Percentiles rank a stretch among this genome's conserved stretches.
Evolutionary conservation across 2,797 vertebrate genomes (phyloP).

Genomic region (Rhynchonycteris naso): DNA sequence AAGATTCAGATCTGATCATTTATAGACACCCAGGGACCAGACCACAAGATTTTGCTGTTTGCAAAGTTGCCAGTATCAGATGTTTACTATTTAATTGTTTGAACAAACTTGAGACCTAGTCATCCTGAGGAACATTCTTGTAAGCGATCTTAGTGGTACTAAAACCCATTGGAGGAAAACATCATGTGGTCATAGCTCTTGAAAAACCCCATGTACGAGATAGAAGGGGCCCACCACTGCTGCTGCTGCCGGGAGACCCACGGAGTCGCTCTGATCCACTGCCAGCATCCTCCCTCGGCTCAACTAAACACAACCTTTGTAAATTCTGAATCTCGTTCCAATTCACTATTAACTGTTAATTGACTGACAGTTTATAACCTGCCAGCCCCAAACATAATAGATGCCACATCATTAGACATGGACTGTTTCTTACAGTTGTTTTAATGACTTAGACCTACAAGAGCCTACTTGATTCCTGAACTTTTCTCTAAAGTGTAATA

Average conservation of each 20-base stretch:
- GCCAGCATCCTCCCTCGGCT: constrained; percentile 62
- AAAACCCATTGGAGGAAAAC: neutral
- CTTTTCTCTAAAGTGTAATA: neutral
- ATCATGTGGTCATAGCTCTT: neutral
- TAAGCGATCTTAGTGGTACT: neutral
- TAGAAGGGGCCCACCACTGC: neutral
- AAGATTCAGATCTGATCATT: neutral
- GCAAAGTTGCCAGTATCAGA: neutral
- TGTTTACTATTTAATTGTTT: neutral
- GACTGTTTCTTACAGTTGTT: neutral
- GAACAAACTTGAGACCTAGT: neutral
- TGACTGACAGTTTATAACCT: constrained; percentile 3
- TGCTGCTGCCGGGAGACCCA: constrained; percentile 37
- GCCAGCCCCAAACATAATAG: neutral
- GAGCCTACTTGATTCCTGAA: neutral
- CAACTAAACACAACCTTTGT: constrained; percentile 42
- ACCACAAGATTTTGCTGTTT: neutral
- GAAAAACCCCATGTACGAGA: neutral
- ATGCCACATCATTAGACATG: neutral
- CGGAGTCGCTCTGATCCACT: constrained; percentile 65
- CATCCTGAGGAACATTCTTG: neutral
- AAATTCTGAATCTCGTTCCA: constrained; percentile 45
- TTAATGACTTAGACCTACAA: neutral
- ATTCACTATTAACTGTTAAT: constrained; percentile 56
- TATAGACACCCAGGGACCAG: neutral